Conservation (phyloP, 2,797 vertebrate species). For the Macrochelys suwanniensis region DNA sequence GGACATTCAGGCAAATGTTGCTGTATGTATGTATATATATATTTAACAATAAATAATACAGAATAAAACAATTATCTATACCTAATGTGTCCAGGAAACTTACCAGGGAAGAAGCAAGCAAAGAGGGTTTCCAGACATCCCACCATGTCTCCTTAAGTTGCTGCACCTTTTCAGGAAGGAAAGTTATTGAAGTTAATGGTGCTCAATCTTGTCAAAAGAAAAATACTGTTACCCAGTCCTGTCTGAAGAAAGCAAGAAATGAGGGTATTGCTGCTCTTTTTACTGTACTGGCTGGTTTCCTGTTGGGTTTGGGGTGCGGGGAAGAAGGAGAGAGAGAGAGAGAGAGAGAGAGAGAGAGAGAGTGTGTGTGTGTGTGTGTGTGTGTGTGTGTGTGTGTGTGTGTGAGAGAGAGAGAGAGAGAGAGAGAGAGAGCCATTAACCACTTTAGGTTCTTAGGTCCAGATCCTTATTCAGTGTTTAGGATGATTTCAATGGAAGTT, state of each 20-base stretch:
- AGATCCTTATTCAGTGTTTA: not conserved
- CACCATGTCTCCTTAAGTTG: not conserved
- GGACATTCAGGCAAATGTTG: not conserved
- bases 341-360: too few species aligned
- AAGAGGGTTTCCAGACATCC: not conserved
- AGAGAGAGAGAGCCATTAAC: not conserved
- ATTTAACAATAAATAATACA: not conserved
- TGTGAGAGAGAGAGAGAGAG: too few species aligned
- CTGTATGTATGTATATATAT: not conserved
- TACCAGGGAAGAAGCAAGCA: not conserved
- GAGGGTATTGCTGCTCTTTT: not conserved
- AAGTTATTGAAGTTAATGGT: not conserved
- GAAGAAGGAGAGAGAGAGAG: too few species aligned
- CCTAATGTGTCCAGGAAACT: not conserved
- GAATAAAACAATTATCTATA: not conserved
- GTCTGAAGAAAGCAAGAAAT: not conserved
- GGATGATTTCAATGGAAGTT: not conserved
- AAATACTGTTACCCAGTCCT: not conserved
- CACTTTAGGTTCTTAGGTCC: not conserved
- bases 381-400: too few species aligned
- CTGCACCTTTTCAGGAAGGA: not conserved
- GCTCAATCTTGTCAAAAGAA: not conserved
- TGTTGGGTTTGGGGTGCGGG: not conserved
- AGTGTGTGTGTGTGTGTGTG: too few species aligned
- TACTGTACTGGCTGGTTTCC: not conserved